These are phyloP conservation scores for Napeogenes inachia DNA, from an alignment of 2,888 invertebrate species.

Conservation along the genomic window DNA sequence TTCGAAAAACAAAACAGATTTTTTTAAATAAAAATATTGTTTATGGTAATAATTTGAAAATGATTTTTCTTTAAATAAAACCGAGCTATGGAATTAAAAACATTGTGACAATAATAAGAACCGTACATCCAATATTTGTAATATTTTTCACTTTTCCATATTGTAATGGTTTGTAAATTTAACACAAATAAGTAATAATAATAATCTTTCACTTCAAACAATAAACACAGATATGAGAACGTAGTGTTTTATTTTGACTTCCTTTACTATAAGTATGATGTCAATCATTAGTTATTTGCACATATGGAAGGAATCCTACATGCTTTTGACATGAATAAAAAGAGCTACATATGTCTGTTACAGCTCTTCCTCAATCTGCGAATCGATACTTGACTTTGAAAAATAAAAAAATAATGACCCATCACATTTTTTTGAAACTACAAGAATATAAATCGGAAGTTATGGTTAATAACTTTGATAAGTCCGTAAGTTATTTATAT, in stretches of 20 bases:
- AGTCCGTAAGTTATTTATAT: too few species aligned
- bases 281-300: too few species aligned
- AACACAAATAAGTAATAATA: slow-evolving; percentile 18
- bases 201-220: slow-evolving; percentile 32
- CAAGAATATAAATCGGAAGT: too few species aligned
- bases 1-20: neutral
- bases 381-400: too few species aligned
- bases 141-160: slow-evolving; percentile 72
- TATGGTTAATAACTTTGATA: too few species aligned
- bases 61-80: neutral
- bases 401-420: too few species aligned
- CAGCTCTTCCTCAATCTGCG: too few species aligned
- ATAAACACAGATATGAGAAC: slow-evolving; percentile 14
- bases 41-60: neutral
- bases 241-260: slow-evolving; percentile 9
- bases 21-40: slow-evolving; percentile 6
- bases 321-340: too few species aligned
- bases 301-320: too few species aligned
- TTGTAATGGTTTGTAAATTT: slow-evolving; percentile 36
- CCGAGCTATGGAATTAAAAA: slow-evolving; percentile 21
- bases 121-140: slow-evolving; percentile 43
- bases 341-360: too few species aligned
- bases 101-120: slow-evolving; percentile 62
- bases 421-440: too few species aligned
- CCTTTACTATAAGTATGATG: too few species aligned